A percentile compares a stretch with the other conserved stretches of the same genome.
These are phyloP conservation scores for Muscicapa comitata DNA, from an alignment of 2,797 vertebrate species.

Conservation along the genomic window DNA sequence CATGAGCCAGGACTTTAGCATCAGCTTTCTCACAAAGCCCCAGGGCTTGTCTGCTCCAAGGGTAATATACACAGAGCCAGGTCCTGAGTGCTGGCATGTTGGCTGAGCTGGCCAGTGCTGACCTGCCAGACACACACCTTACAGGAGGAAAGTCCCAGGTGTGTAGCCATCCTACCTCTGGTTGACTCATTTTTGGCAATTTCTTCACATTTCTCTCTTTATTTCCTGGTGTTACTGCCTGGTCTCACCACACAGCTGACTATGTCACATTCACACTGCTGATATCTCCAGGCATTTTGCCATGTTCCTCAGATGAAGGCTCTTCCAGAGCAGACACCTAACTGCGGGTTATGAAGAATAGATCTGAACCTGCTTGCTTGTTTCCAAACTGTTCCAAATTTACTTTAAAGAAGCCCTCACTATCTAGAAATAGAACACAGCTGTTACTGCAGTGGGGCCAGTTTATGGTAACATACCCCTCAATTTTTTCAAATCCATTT, in stretches of 20 bases:
- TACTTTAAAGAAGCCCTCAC: fast-evolving
- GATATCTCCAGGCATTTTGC: not conserved
- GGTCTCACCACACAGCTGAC: not conserved
- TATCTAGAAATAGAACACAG: not conserved
- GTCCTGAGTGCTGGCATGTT: not conserved
- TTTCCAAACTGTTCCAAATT: not conserved
- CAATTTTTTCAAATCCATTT: not conserved
- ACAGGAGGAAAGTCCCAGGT: not conserved
- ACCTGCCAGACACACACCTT: not conserved
- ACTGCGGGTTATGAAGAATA: fast-evolving
- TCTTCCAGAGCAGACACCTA: not conserved
- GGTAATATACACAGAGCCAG: not conserved
- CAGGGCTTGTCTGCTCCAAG: not conserved
- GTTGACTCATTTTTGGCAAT: not conserved
- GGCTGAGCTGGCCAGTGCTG: not conserved
- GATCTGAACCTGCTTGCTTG: not conserved
- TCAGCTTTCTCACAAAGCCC: not conserved
- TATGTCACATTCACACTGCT: not conserved
- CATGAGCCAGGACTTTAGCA: not conserved
- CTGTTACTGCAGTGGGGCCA: not conserved
- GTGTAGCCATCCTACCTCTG: not conserved
- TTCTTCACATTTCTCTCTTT: not conserved
- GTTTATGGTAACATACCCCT: not conserved
- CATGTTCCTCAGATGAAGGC: fast-evolving
- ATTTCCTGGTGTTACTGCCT: not conserved